Conservation (phyloP, 2,113 vertebrate genomes). For the Panthera tigris region DNA sequence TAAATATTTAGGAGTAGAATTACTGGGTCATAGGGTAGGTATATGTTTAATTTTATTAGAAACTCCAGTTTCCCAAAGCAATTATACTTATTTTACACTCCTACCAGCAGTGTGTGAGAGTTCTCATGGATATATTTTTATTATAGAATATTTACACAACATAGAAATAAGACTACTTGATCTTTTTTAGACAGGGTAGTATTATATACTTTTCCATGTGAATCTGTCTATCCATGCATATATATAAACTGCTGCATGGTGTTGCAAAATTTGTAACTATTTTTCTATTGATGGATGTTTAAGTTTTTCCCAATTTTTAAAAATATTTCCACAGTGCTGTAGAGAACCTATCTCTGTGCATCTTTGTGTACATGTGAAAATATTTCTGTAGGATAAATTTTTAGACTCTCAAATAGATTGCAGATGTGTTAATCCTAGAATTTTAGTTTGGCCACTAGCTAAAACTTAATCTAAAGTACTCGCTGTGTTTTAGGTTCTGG, state of each 20-base stretch:
- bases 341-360: background rate
- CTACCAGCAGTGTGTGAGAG: background rate
- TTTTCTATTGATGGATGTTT: background rate
- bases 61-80: background rate
- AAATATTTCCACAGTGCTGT: background rate
- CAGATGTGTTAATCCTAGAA: background rate
- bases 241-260: background rate
- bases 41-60: background rate
- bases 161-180: background rate
- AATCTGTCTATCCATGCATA: background rate
- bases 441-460: background rate
- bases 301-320: background rate
- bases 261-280: background rate
- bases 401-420: background rate
- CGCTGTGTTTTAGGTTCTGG: background rate
- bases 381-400: background rate
- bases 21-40: background rate
- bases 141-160: background rate
- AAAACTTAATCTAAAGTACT: constrained; percentile 1
- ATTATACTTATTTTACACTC: background rate
- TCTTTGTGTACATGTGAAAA: background rate
- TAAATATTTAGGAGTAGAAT: background rate
- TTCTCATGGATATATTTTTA: background rate
- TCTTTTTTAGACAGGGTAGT: background rate
- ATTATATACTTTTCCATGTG: background rate